Evolutionary conservation across 2,797 vertebrate species (phyloP).

Genomic region (Sebastes vulpes): DNA sequence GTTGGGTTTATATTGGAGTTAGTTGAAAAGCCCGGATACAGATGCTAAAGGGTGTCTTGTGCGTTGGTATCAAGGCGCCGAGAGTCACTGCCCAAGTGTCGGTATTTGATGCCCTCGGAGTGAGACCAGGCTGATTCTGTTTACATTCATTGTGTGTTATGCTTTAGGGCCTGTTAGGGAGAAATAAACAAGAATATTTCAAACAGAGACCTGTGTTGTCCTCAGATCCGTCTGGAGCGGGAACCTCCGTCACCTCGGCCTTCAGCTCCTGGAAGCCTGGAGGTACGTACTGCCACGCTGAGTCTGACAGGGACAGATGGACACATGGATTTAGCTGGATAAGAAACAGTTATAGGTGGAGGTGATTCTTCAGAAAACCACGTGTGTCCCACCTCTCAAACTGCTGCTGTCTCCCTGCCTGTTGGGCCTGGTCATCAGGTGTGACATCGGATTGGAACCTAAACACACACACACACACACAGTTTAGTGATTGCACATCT

Average conservation of each 20-base stretch:
- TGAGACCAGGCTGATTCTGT: too few relatives aligned
- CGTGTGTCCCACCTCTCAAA: slow-evolving; percentile 63
- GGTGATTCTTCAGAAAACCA: neutral
- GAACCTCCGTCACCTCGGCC: slow-evolving; percentile 91
- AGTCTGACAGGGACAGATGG: slow-evolving; percentile 72
- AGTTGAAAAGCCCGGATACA: too few relatives aligned
- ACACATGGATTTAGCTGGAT: neutral
- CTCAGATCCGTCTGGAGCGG: slow-evolving; percentile 73
- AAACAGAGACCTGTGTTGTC: slow-evolving; percentile 72
- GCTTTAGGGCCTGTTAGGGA: too few relatives aligned
- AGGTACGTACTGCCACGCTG: slow-evolving; percentile 84
- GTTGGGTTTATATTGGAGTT: too few relatives aligned
- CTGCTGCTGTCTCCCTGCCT: slow-evolving; percentile 79
- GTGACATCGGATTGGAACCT: slow-evolving; percentile 75
- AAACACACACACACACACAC: slow-evolving; percentile 44
- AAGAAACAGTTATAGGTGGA: neutral
- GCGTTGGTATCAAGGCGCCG: too few relatives aligned
- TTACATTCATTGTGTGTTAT: too few relatives aligned
- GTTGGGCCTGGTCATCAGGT: slow-evolving; percentile 73
- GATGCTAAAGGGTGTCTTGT: too few relatives aligned
- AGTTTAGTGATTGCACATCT: neutral
- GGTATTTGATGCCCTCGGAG: too few relatives aligned
- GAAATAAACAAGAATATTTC: too few relatives aligned
- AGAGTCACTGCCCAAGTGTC: too few relatives aligned
- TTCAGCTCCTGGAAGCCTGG: slow-evolving; percentile 91